Evolutionary conservation across 2,888 invertebrate genomes (phyloP).

Genomic region (Embidobia sp.): DNA sequence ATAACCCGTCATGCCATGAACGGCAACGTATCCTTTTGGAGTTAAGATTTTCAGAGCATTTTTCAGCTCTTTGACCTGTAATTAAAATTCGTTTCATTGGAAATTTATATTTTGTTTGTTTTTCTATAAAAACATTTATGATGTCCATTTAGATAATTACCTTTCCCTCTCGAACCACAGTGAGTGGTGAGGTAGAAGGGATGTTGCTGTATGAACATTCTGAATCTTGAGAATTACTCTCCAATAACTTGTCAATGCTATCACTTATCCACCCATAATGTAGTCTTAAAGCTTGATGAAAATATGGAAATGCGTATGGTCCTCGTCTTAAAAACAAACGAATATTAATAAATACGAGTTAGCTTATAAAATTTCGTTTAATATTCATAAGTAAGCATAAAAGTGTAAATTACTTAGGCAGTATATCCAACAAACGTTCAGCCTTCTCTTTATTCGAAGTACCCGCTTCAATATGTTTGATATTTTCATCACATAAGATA

Average conservation of each 20-base stretch:
- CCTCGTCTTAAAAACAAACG: conserved; percentile 70
- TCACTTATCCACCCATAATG: conserved; percentile 84
- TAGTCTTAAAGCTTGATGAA: conserved; percentile 83
- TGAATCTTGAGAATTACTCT: conserved; percentile 38
- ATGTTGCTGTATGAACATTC: conserved; percentile 65
- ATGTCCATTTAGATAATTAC: too few species aligned
- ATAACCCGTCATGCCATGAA: conserved; percentile 89
- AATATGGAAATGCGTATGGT: conserved; percentile 82
- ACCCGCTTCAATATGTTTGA: conserved; percentile 69
- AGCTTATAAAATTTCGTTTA: too few species aligned
- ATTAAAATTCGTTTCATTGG: conserved; percentile 46
- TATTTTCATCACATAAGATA: conserved; percentile 73
- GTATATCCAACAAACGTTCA: conserved; percentile 72
- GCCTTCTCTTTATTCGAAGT: conserved; percentile 68
- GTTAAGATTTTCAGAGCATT: conserved; percentile 81
- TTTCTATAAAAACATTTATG: background rate
- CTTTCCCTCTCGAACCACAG: conserved; percentile 75
- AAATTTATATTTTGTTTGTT: too few species aligned
- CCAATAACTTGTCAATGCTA: conserved; percentile 78
- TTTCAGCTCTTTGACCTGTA: conserved; percentile 83
- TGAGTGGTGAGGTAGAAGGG: conserved; percentile 75
- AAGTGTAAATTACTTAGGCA: conserved; percentile 72
- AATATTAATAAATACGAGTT: background rate
- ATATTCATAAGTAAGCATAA: too few species aligned
- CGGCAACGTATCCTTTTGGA: conserved; percentile 84